Conservation (phyloP, 1,140 invertebrate genomes). For the Lucilia sericata region DNA sequence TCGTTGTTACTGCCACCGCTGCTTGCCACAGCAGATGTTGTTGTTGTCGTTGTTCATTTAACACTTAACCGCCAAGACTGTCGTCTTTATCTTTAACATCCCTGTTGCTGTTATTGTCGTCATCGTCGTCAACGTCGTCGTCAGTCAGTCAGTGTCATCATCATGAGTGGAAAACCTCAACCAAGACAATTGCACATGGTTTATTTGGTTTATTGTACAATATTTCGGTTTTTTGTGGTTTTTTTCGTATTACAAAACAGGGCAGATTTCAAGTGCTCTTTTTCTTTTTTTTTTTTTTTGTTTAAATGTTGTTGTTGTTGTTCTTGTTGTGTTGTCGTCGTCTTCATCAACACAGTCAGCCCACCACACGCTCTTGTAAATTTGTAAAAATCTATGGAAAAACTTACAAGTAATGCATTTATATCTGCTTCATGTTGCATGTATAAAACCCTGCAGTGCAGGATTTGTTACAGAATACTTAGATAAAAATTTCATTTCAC, state of each 20-base stretch:
- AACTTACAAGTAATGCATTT: no score
- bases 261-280: neutral
- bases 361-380: neutral
- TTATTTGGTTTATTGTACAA: neutral
- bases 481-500: no score
- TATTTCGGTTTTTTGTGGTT: constrained; percentile 1
- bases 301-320: neutral
- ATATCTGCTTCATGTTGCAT: no score
- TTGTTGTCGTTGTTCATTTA: neutral
- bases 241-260: neutral
- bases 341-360: neutral
- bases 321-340: neutral
- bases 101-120: neutral
- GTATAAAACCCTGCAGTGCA: no score
- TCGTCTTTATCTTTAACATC: neutral
- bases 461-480: no score
- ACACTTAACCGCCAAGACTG: neutral
- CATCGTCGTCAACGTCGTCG: neutral
- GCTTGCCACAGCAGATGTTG: neutral
- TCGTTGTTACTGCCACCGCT: neutral
- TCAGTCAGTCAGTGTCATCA: no score
- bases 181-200: constrained; percentile 1
- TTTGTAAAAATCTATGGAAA: neutral
- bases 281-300: neutral
- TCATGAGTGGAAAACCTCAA: neutral